Percentiles rank a stretch among this genome's conserved stretches.
phyloP scores from a whole-genome alignment of 1,140 invertebrate genomes.

The Heliconius himera region DNA sequence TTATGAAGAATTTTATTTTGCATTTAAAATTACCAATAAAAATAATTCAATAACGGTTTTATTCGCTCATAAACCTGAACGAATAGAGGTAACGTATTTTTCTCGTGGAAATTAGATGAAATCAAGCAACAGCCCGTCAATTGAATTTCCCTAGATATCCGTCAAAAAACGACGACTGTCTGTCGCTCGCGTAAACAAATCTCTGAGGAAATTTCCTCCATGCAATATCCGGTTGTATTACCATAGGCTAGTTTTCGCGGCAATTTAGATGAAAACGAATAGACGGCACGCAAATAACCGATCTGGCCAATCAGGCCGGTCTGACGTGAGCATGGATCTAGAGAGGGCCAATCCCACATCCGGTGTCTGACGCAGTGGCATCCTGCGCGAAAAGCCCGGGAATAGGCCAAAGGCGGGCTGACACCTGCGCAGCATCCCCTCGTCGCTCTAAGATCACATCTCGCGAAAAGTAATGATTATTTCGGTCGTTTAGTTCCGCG shows the following conservation, averaged over 20 bases:
- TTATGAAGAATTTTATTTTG: not conserved
- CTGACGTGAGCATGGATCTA: slow-evolving; percentile 57
- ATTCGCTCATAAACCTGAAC: not conserved
- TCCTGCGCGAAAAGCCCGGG: slow-evolving; percentile 79
- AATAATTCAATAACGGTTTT: not conserved
- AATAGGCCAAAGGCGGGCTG: slow-evolving; percentile 60
- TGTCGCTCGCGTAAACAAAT: slow-evolving; percentile 73
- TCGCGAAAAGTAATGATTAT: slow-evolving; percentile 81
- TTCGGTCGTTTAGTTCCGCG: slow-evolving; percentile 75
- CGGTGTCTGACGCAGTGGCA: slow-evolving; percentile 63
- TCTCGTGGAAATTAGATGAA: slow-evolving; percentile 50
- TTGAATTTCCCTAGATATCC: slow-evolving; percentile 68
- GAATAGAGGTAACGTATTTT: slow-evolving; percentile 34
- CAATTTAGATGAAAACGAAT: slow-evolving; percentile 58
- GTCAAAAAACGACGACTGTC: slow-evolving; percentile 61
- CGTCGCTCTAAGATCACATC: slow-evolving; percentile 75
- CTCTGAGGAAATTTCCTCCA: slow-evolving; percentile 75
- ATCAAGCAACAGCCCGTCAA: slow-evolving; percentile 52
- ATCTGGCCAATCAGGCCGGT: slow-evolving; percentile 52
- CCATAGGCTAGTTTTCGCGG: slow-evolving; percentile 64
- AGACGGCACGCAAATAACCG: slow-evolving; percentile 9
- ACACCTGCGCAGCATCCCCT: slow-evolving; percentile 74
- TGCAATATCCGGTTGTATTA: slow-evolving; percentile 66
- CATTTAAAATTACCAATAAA: not conserved
- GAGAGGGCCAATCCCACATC: slow-evolving; percentile 68